A percentile compares a stretch with the other conserved stretches of the same genome.
These are phyloP conservation scores for Magallana gigas DNA, from an alignment of 1,140 invertebrate genomes.

Conservation along the genomic window DNA sequence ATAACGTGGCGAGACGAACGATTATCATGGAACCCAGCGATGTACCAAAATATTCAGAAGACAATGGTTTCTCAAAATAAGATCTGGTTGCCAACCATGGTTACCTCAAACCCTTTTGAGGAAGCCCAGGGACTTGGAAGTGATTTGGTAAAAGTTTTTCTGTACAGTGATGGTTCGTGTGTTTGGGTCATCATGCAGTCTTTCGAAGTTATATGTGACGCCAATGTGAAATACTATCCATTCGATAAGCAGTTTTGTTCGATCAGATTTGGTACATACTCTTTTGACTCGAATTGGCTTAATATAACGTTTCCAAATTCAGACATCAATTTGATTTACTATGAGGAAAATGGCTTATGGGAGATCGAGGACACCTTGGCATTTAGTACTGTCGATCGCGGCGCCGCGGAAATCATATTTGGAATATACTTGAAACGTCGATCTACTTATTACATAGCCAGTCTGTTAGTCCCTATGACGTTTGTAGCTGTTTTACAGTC, in stretches of 20 bases:
- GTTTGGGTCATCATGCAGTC: neutral
- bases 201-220: slow-evolving; percentile 12
- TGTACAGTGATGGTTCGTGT: neutral
- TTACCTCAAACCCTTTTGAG: slow-evolving; percentile 11
- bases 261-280: neutral
- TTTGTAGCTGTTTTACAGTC: slow-evolving; percentile 7
- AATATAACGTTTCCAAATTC: neutral
- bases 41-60: neutral
- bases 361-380: neutral
- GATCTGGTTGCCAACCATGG: slow-evolving; percentile 39
- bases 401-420: neutral
- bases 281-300: neutral
- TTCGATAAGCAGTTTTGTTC: slow-evolving; percentile 41
- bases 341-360: slow-evolving; percentile 29
- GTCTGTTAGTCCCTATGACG: neutral
- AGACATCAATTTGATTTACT: neutral
- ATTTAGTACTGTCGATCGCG: too few species aligned
- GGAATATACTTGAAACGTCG: slow-evolving; percentile 17
- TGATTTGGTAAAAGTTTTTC: neutral
- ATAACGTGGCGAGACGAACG: slow-evolving; percentile 6
- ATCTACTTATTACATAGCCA: slow-evolving; percentile 17
- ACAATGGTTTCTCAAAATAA: neutral
- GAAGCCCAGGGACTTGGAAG: neutral
- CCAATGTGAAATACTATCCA: slow-evolving; percentile 38
- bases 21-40: slow-evolving; percentile 5